These are phyloP conservation scores for Pampus argenteus DNA, from an alignment of 2,797 vertebrate genomes.

Conservation along the genomic window DNA sequence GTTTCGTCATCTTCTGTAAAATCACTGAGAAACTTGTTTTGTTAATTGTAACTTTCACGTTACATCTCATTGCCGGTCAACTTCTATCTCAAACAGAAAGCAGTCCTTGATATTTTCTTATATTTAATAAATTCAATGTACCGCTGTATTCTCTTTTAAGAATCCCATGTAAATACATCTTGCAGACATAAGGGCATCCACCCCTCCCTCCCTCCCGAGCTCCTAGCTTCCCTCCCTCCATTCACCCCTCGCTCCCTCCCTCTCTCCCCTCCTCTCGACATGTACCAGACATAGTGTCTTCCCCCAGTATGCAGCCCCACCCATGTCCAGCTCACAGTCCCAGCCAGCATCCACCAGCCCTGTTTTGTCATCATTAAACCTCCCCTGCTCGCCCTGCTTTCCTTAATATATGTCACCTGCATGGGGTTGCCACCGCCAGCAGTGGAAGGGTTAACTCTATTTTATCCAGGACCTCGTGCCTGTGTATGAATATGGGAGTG, in stretches of 20 bases:
- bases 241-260: constrained; percentile 7
- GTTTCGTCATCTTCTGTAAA: too few species aligned
- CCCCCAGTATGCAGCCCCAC: constrained; percentile 63
- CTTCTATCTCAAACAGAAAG: neutral
- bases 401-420: constrained; percentile 81
- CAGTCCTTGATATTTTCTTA: neutral
- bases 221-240: constrained; percentile 29
- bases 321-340: constrained; percentile 73
- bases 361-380: constrained; percentile 85
- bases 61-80: neutral
- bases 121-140: constrained; percentile 19
- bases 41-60: neutral
- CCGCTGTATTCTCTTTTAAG: constrained; percentile 1
- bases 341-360: constrained; percentile 66
- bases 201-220: constrained; percentile 24
- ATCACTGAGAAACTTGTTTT: neutral
- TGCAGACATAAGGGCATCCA: constrained; percentile 42
- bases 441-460: constrained; percentile 91
- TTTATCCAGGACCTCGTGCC: constrained; percentile 78
- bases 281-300: constrained; percentile 62
- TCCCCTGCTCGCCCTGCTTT: constrained; percentile 73
- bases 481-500: constrained; percentile 73
- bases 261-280: constrained; percentile 52
- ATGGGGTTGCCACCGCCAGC: constrained; percentile 68
- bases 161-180: constrained; percentile 46